Evolutionary conservation across 1,140 invertebrate species (phyloP).

Genomic region (Polyergus mexicanus): DNA sequence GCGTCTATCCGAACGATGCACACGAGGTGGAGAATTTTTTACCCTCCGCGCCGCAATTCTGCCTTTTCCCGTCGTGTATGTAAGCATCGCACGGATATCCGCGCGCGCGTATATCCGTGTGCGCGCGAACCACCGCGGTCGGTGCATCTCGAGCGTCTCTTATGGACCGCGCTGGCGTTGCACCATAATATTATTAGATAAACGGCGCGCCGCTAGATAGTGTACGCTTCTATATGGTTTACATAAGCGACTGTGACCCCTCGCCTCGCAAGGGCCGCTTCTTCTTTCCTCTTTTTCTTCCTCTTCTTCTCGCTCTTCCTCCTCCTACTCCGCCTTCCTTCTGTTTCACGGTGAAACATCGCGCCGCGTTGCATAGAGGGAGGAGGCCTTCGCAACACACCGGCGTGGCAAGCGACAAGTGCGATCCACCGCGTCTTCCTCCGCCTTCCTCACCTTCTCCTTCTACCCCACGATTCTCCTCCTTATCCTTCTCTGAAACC

Average conservation of each 20-base stretch:
- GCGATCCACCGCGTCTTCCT: constrained; percentile 62
- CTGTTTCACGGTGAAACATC: constrained; percentile 58
- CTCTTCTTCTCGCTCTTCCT: constrained; percentile 49
- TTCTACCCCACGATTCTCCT: constrained; percentile 27
- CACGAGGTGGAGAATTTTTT: constrained; percentile 46
- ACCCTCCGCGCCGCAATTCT: constrained; percentile 27
- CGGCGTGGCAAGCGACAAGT: constrained; percentile 73
- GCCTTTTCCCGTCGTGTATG: background rate
- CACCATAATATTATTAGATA: constrained; percentile 84
- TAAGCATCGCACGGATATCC: constrained; percentile 40
- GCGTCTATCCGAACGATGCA: constrained; percentile 21
- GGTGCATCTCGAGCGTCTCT: constrained; percentile 74
- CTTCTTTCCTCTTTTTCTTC: constrained; percentile 64
- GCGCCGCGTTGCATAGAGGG: constrained; percentile 66
- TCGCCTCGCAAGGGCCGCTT: constrained; percentile 70
- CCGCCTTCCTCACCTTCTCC: background rate
- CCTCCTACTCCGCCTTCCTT: constrained; percentile 54
- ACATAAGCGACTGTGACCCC: constrained; percentile 80
- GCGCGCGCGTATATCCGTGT: constrained; percentile 42
- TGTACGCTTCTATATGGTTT: constrained; percentile 79
- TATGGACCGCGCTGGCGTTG: constrained; percentile 75
- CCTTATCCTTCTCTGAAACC: constrained; percentile 61
- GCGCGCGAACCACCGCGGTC: constrained; percentile 64
- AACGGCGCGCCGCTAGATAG: constrained; percentile 80
- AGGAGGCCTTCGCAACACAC: constrained; percentile 54